These are phyloP conservation scores for Serrognathus titanus DNA, from an alignment of 2,888 invertebrate genomes.

Conservation along the genomic window DNA sequence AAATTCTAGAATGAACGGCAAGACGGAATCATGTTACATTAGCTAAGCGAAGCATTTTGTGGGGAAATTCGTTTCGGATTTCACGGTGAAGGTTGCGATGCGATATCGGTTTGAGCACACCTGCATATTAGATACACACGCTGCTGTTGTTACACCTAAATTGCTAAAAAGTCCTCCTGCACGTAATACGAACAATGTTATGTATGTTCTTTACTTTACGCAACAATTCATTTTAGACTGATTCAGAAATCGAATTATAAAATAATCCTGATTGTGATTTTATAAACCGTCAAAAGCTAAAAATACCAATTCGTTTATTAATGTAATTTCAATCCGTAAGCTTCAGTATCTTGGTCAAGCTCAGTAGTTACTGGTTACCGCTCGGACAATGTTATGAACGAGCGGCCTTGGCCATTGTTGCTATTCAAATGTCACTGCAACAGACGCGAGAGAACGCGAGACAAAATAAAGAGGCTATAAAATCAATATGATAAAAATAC, in stretches of 20 bases:
- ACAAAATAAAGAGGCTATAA: constrained; percentile 44
- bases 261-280: no score
- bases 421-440: constrained; percentile 43
- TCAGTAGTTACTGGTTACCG: constrained; percentile 13
- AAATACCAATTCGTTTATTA: no score
- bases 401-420: constrained; percentile 42
- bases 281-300: no score
- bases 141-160: neutral
- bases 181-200: no score
- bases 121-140: constrained; percentile 1
- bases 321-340: neutral
- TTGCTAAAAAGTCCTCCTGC: neutral
- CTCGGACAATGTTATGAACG: constrained; percentile 29
- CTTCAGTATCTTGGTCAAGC: constrained; percentile 17
- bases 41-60: constrained; percentile 14
- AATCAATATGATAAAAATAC: constrained; percentile 43
- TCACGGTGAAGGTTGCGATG: constrained; percentile 14
- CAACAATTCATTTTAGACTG: no score
- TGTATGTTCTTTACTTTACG: no score
- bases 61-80: constrained; percentile 16
- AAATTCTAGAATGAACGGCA: constrained; percentile 2
- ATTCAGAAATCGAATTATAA: no score
- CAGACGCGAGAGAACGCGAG: constrained; percentile 32
- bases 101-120: constrained; percentile 12
- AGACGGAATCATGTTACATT: constrained; percentile 13